These are phyloP conservation scores for Apamea monoglypha DNA, from an alignment of 2,888 invertebrate species.

Conservation along the genomic window DNA sequence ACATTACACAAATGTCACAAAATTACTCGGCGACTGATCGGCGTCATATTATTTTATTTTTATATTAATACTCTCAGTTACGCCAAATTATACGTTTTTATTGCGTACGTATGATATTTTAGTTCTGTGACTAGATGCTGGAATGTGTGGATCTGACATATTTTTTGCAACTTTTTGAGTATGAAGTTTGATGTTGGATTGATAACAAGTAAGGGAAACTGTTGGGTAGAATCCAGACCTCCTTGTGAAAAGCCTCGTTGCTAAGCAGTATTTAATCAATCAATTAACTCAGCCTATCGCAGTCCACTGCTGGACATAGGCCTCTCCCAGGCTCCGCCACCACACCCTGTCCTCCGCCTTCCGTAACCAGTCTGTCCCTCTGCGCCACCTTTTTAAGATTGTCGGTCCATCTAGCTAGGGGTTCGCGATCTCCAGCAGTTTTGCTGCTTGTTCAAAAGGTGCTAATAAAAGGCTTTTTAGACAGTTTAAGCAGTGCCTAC, in stretches of 20 bases:
- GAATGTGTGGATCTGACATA: constrained; percentile 46
- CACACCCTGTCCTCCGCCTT: too few relatives aligned
- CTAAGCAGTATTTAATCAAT: neutral
- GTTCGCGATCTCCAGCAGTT: neutral
- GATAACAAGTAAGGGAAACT: neutral
- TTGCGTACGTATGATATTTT: constrained; percentile 57
- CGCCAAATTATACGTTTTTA: constrained; percentile 63
- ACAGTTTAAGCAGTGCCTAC: neutral
- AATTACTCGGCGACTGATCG: constrained; percentile 41
- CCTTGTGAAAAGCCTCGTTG: neutral
- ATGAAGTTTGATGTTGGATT: constrained; percentile 1
- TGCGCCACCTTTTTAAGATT: too few relatives aligned
- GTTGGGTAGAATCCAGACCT: neutral
- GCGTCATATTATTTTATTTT: constrained; percentile 61
- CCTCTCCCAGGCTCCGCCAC: too few relatives aligned
- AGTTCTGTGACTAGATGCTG: constrained; percentile 41
- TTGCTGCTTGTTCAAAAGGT: neutral
- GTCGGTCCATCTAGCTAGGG: too few relatives aligned
- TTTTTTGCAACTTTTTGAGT: constrained; percentile 42
- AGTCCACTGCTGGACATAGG: neutral
- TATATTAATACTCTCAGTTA: constrained; percentile 61
- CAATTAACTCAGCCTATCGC: neutral
- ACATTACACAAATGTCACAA: constrained; percentile 44
- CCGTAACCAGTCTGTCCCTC: too few relatives aligned
- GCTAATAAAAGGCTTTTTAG: neutral